A percentile compares a stretch with the other conserved stretches of the same genome.
These are phyloP conservation scores for Helostoma temminkii DNA, from an alignment of 2,797 vertebrate genomes.

Conservation along the genomic window DNA sequence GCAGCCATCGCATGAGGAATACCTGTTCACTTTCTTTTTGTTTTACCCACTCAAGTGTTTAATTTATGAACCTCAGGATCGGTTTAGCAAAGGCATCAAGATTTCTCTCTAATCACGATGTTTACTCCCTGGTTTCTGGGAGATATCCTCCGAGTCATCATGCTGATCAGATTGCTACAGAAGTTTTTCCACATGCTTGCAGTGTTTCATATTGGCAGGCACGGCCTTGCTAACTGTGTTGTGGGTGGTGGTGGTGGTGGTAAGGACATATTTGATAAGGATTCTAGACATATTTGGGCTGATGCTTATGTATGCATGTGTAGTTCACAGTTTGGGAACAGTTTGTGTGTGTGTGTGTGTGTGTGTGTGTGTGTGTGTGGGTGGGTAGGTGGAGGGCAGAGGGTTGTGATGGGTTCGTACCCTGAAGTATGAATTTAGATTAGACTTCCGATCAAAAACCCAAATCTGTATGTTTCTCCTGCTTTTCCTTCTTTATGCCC, in stretches of 20 bases:
- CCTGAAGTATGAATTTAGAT: conserved; percentile 59
- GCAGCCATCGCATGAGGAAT: background rate
- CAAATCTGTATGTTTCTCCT: conserved; percentile 27
- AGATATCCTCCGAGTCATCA: conserved; percentile 21
- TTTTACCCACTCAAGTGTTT: conserved; percentile 7
- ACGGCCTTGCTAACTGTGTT: conserved; percentile 15
- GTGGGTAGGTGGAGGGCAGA: background rate
- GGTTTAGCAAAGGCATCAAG: background rate
- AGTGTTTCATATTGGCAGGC: conserved; percentile 1
- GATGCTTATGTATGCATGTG: conserved; percentile 27
- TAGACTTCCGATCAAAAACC: conserved; percentile 35
- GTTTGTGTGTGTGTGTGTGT: conserved; percentile 10
- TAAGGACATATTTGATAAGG: conserved; percentile 36
- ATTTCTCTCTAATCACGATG: conserved; percentile 23
- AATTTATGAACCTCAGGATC: conserved; percentile 17
- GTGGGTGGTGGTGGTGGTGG: conserved; percentile 8
- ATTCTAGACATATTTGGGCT: conserved; percentile 38
- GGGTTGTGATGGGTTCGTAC: conserved; percentile 18
- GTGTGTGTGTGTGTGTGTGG: conserved; percentile 10
- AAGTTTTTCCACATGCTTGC: conserved; percentile 5
- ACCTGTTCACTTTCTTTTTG: conserved; percentile 7
- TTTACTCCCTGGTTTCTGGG: conserved; percentile 15
- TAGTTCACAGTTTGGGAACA: conserved; percentile 30
- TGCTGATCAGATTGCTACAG: conserved; percentile 5
- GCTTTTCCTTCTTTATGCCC: conserved; percentile 23